Conservation (phyloP, 2,797 vertebrate genomes). For the Hipposideros larvatus region DNA sequence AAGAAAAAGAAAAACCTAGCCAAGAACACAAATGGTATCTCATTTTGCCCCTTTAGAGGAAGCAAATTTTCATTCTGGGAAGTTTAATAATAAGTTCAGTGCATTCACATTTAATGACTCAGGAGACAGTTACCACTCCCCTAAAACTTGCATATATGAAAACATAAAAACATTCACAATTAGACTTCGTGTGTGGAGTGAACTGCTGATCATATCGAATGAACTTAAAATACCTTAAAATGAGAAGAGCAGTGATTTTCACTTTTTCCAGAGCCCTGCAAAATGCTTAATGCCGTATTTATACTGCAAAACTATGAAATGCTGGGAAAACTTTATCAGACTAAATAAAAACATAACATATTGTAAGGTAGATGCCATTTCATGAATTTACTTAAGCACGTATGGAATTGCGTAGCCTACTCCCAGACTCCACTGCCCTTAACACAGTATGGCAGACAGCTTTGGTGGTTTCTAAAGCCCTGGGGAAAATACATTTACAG, state of each 20-base stretch:
- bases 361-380: not conserved
- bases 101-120: constrained; percentile 27
- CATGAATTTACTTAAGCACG: not conserved
- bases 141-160: not conserved
- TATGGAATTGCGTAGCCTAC: not conserved
- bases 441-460: not conserved
- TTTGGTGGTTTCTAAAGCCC: not conserved
- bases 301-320: constrained; percentile 29
- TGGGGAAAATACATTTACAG: not conserved
- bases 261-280: not conserved
- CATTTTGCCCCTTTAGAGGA: constrained; percentile 9
- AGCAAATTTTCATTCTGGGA: constrained; percentile 49
- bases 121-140: not conserved
- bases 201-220: not conserved
- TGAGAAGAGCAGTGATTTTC: not conserved
- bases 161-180: not conserved
- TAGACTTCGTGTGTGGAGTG: not conserved
- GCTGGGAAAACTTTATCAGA: not conserved
- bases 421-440: not conserved
- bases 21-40: constrained; percentile 66
- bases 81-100: constrained; percentile 48
- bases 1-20: not conserved
- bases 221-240: constrained; percentile 27
- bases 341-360: constrained; percentile 29
- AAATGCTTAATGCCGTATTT: constrained; percentile 27